These are phyloP conservation scores for Agrypnus murinus DNA, from an alignment of 2,888 invertebrate species.

Conservation along the genomic window DNA sequence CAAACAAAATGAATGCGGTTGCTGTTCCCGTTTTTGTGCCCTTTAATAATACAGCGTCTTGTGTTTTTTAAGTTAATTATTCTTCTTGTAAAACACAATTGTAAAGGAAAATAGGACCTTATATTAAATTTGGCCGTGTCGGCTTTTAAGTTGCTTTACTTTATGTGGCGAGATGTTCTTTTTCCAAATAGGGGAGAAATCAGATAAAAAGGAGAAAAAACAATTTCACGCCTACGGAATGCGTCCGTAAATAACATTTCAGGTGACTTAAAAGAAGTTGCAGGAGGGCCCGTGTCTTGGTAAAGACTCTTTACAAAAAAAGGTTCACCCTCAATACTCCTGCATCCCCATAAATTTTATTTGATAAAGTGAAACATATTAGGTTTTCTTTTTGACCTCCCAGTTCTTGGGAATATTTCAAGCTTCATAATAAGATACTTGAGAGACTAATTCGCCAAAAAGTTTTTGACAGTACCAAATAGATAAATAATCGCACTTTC, in stretches of 20 bases:
- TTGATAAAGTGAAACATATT: slow-evolving; percentile 20
- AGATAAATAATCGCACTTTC: slow-evolving; percentile 35
- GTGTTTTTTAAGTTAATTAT: not conserved
- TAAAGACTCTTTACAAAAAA: slow-evolving; percentile 38
- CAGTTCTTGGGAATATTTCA: not conserved
- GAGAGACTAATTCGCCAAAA: slow-evolving; percentile 16
- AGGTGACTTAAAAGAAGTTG: slow-evolving; percentile 15
- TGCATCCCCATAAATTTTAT: slow-evolving; percentile 6
- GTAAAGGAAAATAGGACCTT: slow-evolving; percentile 10
- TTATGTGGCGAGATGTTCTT: slow-evolving; percentile 12
- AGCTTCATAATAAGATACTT: slow-evolving; percentile 10
- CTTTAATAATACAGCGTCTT: not conserved
- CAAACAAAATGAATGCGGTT: no score
- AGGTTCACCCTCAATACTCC: not conserved
- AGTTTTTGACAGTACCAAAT: slow-evolving; percentile 26
- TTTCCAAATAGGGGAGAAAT: slow-evolving; percentile 1
- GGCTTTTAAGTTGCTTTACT: slow-evolving; percentile 27
- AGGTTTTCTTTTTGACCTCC: slow-evolving; percentile 12
- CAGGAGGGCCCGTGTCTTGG: slow-evolving; percentile 28
- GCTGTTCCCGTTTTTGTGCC: no score
- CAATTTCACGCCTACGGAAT: slow-evolving; percentile 31
- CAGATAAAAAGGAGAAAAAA: slow-evolving; percentile 35
- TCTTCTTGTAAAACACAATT: slow-evolving; percentile 6
- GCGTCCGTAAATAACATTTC: slow-evolving; percentile 32
- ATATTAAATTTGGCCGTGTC: slow-evolving; percentile 14